A percentile compares a stretch with the other conserved stretches of the same genome.
These are phyloP conservation scores for Charadrius vociferus DNA, from an alignment of 2,113 vertebrate genomes.

Conservation along the genomic window DNA sequence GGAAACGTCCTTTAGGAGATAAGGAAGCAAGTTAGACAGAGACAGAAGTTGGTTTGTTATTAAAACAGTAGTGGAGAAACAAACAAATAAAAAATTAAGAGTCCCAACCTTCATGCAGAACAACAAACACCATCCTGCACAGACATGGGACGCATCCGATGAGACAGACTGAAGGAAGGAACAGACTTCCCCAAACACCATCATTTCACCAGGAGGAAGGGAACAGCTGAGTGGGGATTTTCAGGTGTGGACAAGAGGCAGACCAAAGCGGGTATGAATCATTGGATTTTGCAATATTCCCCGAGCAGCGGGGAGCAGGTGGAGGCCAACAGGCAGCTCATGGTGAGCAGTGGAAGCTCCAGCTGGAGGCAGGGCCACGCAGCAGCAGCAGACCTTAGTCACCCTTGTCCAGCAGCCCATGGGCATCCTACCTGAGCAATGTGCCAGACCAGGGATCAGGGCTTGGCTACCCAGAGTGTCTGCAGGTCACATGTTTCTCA, in stretches of 20 bases:
- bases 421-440: neutral
- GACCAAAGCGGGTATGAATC: neutral
- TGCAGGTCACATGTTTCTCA: neutral
- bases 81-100: neutral
- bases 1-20: neutral
- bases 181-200: neutral
- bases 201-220: neutral
- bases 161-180: neutral
- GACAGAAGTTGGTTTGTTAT: neutral
- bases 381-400: neutral
- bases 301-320: neutral
- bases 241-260: neutral
- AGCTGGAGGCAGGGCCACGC: neutral
- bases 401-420: accelerated
- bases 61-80: neutral
- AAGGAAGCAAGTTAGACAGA: neutral
- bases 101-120: neutral
- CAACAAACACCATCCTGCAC: neutral
- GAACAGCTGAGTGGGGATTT: neutral
- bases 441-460: accelerated
- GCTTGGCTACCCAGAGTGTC: neutral
- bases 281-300: accelerated
- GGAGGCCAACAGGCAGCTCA: neutral
- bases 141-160: neutral
- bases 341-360: neutral